Evolutionary conservation across 2,888 invertebrate genomes (phyloP), one percentile per base, ranked within the genome.

Genomic region (Vandiemenella viatica): DNA sequence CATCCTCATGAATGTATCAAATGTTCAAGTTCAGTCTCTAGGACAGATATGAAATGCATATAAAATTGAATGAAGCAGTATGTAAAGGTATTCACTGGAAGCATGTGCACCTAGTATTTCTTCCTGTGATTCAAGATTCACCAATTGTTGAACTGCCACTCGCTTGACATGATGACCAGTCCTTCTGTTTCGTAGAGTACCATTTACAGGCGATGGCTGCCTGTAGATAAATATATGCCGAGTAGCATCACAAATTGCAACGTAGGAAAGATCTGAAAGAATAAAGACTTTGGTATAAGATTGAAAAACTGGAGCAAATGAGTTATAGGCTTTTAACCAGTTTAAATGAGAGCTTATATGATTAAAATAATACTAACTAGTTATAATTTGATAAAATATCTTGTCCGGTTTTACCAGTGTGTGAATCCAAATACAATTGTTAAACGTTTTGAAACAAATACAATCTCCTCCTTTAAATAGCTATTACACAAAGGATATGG

Each of bases 211-310:
- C 1, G 70, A 60, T 10, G 73, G 72, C 57, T 76, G 78, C 55
- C 78, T 74, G 60, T 89, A 90, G 16, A 90, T 68, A 57, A 87
- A 88, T 20, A 87, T 64, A 60, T 89, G 87, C 22, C 79, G 75
- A 5, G 70, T 67, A 4, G 79, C 73, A 64, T 90, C 88, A 58
- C 80, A 78, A 10, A 90, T 79, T 0, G 79, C 79, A 32, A 79
- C 78, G 63, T 83, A 88, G 1, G 76, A 74, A 57, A 80, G 71
- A 61, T 87, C 77, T 57, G 53, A n/a, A 52, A 54, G 10, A 40
- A 50, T 43, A 53, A 48, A 20, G n/a, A n/a, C n/a, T n/a, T n/a
- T n/a, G n/a, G n/a, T n/a, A n/a, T n/a, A n/a, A n/a, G n/a, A n/a
- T n/a, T n/a, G n/a, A n/a, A n/a, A n/a, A n/a, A n/a, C n/a, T n/a